Evolutionary conservation across 2,797 vertebrate genomes (phyloP).

Genomic region (Gambusia yucatana): DNA sequence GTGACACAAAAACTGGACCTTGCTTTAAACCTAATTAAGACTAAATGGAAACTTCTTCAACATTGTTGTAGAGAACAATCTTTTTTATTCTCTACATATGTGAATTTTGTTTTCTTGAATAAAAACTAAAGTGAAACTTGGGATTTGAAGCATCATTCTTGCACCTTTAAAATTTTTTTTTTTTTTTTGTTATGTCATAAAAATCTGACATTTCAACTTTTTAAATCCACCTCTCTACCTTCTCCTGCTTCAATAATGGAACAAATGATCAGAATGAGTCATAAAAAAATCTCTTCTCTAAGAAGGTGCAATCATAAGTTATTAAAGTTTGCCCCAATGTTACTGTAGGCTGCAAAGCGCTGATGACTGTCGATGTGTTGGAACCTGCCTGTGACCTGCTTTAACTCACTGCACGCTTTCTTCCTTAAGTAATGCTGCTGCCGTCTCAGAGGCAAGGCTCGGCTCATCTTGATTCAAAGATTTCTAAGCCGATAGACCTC

Average conservation of each 20-base stretch:
- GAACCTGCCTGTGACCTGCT: slow-evolving; percentile 5
- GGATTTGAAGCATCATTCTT: too few species aligned
- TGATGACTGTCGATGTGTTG: background rate
- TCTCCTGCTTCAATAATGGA: background rate
- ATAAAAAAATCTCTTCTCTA: background rate
- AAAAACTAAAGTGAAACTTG: background rate
- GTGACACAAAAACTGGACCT: background rate
- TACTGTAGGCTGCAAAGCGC: background rate
- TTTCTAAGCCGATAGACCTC: background rate
- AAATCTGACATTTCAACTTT: background rate
- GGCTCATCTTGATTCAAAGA: background rate
- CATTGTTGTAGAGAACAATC: too few species aligned
- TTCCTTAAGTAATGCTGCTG: background rate
- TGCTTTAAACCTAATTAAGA: background rate
- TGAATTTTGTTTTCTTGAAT: too few species aligned
- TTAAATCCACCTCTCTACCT: background rate
- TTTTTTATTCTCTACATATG: too few species aligned
- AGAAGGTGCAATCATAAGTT: background rate
- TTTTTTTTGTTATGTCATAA: background rate
- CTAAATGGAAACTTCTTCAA: background rate
- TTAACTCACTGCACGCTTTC: background rate
- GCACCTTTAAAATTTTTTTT: too few species aligned
- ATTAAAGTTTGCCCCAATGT: background rate
- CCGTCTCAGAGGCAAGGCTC: background rate
- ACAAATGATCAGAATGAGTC: background rate